A percentile compares a stretch with the other conserved stretches of the same genome.
phyloP scores from a whole-genome alignment of 1,140 invertebrate genomes.

The Bombus superbus region DNA sequence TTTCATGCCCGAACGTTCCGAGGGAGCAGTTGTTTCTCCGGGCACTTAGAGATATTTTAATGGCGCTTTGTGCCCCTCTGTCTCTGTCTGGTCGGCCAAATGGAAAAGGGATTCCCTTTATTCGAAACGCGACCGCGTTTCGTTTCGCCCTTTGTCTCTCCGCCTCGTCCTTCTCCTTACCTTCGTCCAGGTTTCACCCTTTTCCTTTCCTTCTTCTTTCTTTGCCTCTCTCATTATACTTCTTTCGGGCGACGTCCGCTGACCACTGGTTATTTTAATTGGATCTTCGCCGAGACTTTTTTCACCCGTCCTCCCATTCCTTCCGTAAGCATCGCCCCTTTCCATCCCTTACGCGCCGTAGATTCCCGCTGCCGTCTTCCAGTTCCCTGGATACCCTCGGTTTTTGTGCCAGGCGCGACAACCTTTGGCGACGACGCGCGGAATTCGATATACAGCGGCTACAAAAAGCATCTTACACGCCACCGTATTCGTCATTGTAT shows the following conservation, averaged over 20 bases:
- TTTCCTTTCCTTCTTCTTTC: constrained; percentile 38
- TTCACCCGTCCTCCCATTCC: constrained; percentile 62
- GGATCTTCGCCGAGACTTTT: constrained; percentile 82
- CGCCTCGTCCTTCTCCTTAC: constrained; percentile 7
- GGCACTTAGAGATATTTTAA: constrained; percentile 78
- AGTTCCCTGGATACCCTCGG: background rate
- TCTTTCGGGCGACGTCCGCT: constrained; percentile 64
- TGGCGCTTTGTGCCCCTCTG: constrained; percentile 78
- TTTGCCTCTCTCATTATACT: constrained; percentile 63
- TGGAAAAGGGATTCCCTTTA: constrained; percentile 52
- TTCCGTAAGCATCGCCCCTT: constrained; percentile 9
- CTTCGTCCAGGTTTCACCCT: background rate
- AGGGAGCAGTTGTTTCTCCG: constrained; percentile 32
- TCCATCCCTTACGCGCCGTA: constrained; percentile 15
- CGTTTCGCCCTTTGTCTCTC: constrained; percentile 66
- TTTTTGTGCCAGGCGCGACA: constrained; percentile 55
- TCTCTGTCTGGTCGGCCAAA: constrained; percentile 44
- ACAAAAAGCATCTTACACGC: background rate
- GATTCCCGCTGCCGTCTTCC: background rate
- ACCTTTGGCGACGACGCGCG: constrained; percentile 12
- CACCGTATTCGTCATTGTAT: background rate
- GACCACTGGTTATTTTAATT: constrained; percentile 82
- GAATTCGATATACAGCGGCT: constrained; percentile 40
- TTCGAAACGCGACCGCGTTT: constrained; percentile 54
- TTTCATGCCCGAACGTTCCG: constrained; percentile 46